Percentiles rank a stretch among this genome's conserved stretches.
Conservation (phyloP, 1,140 invertebrate genomes). For the Heliconius eleuchia region DNA sequence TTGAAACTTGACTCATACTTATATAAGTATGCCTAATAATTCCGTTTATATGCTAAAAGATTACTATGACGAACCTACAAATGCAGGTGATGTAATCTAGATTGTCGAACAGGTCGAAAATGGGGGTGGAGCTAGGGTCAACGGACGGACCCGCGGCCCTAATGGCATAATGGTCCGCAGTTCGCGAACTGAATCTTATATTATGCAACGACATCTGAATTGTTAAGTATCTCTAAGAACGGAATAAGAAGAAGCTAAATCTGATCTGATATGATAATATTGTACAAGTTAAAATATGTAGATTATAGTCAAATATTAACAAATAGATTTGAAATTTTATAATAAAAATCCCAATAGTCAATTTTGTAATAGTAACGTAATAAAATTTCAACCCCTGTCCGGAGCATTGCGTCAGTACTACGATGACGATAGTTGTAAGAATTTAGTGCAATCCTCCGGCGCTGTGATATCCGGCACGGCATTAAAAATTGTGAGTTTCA, state of each 20-base stretch:
- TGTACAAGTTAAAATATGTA: background rate
- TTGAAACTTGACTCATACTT: constrained; percentile 4
- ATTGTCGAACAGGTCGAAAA: constrained; percentile 47
- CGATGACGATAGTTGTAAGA: background rate
- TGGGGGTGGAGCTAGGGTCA: constrained; percentile 60
- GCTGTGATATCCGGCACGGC: background rate
- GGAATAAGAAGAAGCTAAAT: background rate
- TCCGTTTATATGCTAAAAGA: constrained; percentile 22
- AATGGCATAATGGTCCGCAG: constrained; percentile 67
- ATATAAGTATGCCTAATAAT: background rate
- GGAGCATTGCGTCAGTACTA: background rate
- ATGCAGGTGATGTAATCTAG: constrained; percentile 49
- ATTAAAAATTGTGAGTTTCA: background rate
- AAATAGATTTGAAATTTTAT: background rate
- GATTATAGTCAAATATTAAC: background rate
- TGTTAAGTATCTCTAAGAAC: constrained; percentile 22
- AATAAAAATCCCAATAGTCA: background rate
- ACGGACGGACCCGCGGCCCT: constrained; percentile 57
- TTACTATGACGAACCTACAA: constrained; percentile 20
- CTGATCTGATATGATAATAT: background rate
- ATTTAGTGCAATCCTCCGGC: background rate
- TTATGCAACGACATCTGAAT: constrained; percentile 44
- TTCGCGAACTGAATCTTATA: constrained; percentile 50
- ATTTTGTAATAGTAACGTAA: background rate
- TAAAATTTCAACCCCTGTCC: background rate